Evolutionary conservation across 2,888 invertebrate species (phyloP).

Genomic region (Lepidochrysops patricia): DNA sequence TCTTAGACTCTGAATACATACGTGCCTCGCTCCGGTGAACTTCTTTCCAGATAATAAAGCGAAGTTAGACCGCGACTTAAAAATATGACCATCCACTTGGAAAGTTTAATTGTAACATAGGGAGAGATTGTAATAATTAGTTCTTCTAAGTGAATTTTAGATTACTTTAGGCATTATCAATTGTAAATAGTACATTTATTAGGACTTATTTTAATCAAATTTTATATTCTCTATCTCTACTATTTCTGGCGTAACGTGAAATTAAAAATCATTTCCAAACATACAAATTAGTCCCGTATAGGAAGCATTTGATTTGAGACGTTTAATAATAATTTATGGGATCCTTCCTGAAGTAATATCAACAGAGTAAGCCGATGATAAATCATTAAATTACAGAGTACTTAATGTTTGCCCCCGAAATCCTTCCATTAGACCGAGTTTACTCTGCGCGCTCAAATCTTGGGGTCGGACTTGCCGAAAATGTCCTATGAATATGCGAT

Average conservation of each 20-base stretch:
- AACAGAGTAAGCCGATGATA: slow-evolving; percentile 29
- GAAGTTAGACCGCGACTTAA: slow-evolving; percentile 34
- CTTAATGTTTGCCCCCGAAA: slow-evolving; percentile 56
- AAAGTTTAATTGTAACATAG: slow-evolving; percentile 1
- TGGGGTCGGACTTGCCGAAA: slow-evolving; percentile 68
- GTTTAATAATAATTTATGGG: slow-evolving; percentile 3
- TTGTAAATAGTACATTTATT: too few species aligned
- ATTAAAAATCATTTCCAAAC: background rate
- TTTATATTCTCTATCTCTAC: too few species aligned
- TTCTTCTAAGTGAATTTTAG: background rate
- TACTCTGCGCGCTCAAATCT: slow-evolving; percentile 68
- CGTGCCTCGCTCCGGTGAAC: slow-evolving; percentile 38
- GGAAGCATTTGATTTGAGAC: background rate
- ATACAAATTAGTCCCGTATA: too few species aligned
- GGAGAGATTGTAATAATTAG: background rate
- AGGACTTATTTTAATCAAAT: too few species aligned
- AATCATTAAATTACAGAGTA: slow-evolving; percentile 42
- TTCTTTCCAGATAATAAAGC: slow-evolving; percentile 34
- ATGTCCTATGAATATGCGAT: slow-evolving; percentile 74
- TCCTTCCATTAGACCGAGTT: slow-evolving; percentile 71
- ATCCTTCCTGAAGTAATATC: slow-evolving; percentile 13
- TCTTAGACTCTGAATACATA: slow-evolving; percentile 53
- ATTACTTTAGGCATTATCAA: background rate
- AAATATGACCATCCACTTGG: slow-evolving; percentile 13
- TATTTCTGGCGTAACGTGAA: too few species aligned